Conservation (phyloP, 2,888 invertebrate species). For the Chorisops tibialis region DNA sequence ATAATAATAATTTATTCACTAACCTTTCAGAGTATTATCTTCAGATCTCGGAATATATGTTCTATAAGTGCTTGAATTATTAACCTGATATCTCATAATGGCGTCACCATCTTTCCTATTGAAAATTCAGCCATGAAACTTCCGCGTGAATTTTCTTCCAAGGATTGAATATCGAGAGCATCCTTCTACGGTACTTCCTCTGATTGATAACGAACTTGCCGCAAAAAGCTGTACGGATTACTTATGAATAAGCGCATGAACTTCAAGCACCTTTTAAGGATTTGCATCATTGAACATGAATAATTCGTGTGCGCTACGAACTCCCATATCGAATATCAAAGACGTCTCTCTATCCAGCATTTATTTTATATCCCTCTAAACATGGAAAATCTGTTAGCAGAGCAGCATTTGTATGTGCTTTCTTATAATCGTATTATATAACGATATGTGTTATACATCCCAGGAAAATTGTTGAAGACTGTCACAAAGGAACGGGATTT, state of each 20-base stretch:
- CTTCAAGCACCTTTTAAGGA: conserved; percentile 23
- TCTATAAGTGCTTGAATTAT: conserved; percentile 16
- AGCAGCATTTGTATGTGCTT: too few relatives aligned
- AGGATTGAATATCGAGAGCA: not conserved
- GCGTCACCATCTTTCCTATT: not conserved
- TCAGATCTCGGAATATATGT: conserved; percentile 14
- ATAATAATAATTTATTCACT: conserved; percentile 11
- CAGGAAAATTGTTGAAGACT: too few relatives aligned
- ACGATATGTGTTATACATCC: too few relatives aligned
- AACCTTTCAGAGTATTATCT: conserved; percentile 4
- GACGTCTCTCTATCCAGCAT: not conserved
- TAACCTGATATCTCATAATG: conserved; percentile 14
- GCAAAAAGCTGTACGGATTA: conserved; percentile 1
- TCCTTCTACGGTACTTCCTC: not conserved
- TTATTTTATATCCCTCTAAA: not conserved
- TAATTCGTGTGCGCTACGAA: conserved; percentile 5
- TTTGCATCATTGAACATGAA: conserved; percentile 21
- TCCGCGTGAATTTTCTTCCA: not conserved
- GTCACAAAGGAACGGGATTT: too few relatives aligned
- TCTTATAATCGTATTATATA: too few relatives aligned
- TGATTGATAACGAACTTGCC: not conserved
- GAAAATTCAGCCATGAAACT: not conserved
- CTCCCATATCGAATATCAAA: conserved; percentile 2
- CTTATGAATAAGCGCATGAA: conserved; percentile 14
- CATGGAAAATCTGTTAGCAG: conserved; percentile 9